phyloP scores from a whole-genome alignment of 2,797 vertebrate species.

The Diplodus puntazzo region DNA sequence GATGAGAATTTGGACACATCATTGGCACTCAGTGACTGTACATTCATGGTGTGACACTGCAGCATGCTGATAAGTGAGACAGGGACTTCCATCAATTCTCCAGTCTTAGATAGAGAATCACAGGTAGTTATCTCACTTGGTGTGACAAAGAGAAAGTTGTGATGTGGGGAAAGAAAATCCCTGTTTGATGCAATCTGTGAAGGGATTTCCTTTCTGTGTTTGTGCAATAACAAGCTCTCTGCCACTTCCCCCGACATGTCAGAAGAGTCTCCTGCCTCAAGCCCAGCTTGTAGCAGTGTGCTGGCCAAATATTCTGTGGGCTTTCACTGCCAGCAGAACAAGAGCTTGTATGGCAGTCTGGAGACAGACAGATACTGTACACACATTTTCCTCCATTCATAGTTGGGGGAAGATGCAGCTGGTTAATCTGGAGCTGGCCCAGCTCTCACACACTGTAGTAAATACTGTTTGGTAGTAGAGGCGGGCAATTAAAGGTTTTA shows the following conservation, averaged over 20 bases:
- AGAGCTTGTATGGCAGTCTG: background rate
- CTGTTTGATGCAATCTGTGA: conserved; percentile 29
- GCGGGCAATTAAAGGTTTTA: too few species aligned
- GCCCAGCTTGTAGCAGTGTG: background rate
- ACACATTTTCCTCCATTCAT: background rate
- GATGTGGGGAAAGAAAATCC: background rate
- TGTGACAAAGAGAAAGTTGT: conserved; percentile 16
- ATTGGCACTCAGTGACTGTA: background rate
- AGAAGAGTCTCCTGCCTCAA: conserved; percentile 3
- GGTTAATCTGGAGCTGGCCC: conserved; percentile 22
- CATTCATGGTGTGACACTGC: background rate
- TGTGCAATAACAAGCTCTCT: conserved; percentile 18
- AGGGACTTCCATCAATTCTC: background rate
- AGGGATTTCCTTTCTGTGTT: conserved; percentile 22
- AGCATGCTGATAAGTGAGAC: conserved; percentile 7
- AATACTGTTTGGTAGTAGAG: background rate
- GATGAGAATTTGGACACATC: conserved; percentile 34
- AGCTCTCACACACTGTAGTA: conserved; percentile 2
- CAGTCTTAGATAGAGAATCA: background rate
- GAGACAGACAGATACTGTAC: conserved; percentile 5
- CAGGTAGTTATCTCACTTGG: background rate
- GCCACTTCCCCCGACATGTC: background rate
- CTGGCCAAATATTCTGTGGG: conserved; percentile 9
- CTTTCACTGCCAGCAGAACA: conserved; percentile 15
- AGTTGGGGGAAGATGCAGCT: background rate